phyloP scores from a whole-genome alignment of 2,797 vertebrate genomes.

The Hapalemur alaotrensis region DNA sequence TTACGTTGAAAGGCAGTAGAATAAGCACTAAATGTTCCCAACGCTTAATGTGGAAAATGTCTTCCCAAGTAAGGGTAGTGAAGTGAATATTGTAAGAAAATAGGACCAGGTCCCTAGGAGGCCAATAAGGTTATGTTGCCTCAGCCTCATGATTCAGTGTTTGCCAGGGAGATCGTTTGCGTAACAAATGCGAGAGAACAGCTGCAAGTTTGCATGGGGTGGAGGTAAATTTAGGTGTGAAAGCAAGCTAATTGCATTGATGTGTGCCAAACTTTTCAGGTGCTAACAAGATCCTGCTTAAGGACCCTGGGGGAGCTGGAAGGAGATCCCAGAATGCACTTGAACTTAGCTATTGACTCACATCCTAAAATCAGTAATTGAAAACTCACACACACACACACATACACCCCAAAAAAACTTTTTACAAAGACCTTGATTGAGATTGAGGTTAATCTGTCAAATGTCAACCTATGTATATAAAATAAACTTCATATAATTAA shows the following conservation, averaged over 20 bases:
- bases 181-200: conserved; percentile 61
- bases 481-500: background rate
- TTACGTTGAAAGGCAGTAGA: background rate
- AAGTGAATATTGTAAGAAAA: background rate
- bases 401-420: background rate
- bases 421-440: background rate
- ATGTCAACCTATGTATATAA: background rate
- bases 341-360: background rate
- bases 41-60: conserved; percentile 33
- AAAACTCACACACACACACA: too few relatives aligned
- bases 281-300: conserved; percentile 63
- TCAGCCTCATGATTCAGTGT: conserved; percentile 45
- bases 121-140: background rate
- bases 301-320: background rate
- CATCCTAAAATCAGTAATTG: conserved; percentile 22
- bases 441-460: background rate
- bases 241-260: conserved; percentile 61
- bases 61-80: background rate
- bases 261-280: conserved; percentile 61
- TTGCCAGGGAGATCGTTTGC: conserved; percentile 47
- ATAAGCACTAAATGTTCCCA: background rate
- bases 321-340: background rate
- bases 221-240: conserved; percentile 67
- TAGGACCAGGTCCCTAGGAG: background rate
- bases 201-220: conserved; percentile 59